Evolutionary conservation across 1,140 invertebrate species (phyloP).

Genomic region (Steinernema feltiae): DNA sequence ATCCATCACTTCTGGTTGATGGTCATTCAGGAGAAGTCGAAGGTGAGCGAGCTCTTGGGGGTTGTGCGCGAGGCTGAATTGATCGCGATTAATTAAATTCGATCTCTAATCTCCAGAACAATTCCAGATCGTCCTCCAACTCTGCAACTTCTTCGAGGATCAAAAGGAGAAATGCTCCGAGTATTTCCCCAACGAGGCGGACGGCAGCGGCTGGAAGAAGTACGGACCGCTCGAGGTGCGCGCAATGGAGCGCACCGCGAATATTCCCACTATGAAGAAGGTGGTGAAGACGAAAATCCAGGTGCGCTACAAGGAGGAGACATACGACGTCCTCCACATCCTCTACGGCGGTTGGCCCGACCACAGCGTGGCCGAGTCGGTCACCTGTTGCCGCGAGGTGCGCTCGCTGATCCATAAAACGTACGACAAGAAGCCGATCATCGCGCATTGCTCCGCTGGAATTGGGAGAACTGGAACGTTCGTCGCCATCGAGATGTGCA

Average conservation of each 20-base stretch:
- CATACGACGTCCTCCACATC: neutral
- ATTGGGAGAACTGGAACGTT: constrained; percentile 43
- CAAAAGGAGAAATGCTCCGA: constrained; percentile 41
- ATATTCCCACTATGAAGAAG: constrained; percentile 10
- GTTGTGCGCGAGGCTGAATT: neutral
- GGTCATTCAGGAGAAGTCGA: constrained; percentile 37
- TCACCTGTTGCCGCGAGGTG: constrained; percentile 36
- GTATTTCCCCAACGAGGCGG: constrained; percentile 38
- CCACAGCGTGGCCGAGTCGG: constrained; percentile 32
- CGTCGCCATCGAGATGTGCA: constrained; percentile 37
- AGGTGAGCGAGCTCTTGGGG: neutral
- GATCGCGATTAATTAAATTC: neutral
- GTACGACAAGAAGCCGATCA: constrained; percentile 39
- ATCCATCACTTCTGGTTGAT: constrained; percentile 43
- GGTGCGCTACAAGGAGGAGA: constrained; percentile 12
- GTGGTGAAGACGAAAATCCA: constrained; percentile 20
- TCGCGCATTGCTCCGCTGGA: constrained; percentile 37
- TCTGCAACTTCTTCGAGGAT: constrained; percentile 43
- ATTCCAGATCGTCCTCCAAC: constrained; percentile 35
- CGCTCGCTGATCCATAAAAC: constrained; percentile 32
- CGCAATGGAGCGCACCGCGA: neutral
- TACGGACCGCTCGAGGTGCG: neutral
- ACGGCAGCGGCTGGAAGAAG: constrained; percentile 22
- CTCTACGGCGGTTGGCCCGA: constrained; percentile 41
- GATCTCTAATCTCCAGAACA: neutral